Evolutionary conservation across 2,888 invertebrate species (phyloP).

Genomic region (Spodoptera littoralis): DNA sequence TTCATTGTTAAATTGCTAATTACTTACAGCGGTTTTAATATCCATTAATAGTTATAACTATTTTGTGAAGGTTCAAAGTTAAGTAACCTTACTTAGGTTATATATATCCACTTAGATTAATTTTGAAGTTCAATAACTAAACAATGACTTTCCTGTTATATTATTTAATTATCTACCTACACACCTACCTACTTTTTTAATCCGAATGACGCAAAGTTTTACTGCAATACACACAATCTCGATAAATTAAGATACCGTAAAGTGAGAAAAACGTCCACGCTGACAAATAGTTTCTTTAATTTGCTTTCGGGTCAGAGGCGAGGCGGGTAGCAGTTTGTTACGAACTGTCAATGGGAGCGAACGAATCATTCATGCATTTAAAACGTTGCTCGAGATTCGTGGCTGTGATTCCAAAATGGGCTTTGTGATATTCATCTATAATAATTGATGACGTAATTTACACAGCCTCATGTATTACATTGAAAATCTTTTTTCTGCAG

Average conservation of each 20-base stretch:
- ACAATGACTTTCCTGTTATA: too few relatives aligned
- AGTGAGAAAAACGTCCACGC: constrained; percentile 44
- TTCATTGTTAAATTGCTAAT: constrained; percentile 24
- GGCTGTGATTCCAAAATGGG: neutral
- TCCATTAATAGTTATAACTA: too few relatives aligned
- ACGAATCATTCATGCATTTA: constrained; percentile 21
- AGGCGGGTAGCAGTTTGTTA: constrained; percentile 45
- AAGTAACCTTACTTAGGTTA: too few relatives aligned
- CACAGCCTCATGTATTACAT: too few relatives aligned
- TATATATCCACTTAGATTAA: too few relatives aligned
- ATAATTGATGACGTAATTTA: too few relatives aligned
- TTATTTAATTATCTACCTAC: too few relatives aligned
- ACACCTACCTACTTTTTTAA: neutral
- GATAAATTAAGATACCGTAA: constrained; percentile 50
- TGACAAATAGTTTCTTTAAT: constrained; percentile 53
- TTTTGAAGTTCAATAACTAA: too few relatives aligned
- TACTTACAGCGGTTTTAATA: constrained; percentile 12
- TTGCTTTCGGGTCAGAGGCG: constrained; percentile 54
- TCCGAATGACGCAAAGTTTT: constrained; percentile 33
- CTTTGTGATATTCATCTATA: neutral
- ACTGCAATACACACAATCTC: constrained; percentile 32
- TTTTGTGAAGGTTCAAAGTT: too few relatives aligned
- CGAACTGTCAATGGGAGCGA: constrained; percentile 28
- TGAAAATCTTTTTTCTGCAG: too few relatives aligned
- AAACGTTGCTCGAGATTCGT: constrained; percentile 15